Evolutionary conservation across 2,888 invertebrate species (phyloP).

Genomic region (Neocrepidodera transversa): DNA sequence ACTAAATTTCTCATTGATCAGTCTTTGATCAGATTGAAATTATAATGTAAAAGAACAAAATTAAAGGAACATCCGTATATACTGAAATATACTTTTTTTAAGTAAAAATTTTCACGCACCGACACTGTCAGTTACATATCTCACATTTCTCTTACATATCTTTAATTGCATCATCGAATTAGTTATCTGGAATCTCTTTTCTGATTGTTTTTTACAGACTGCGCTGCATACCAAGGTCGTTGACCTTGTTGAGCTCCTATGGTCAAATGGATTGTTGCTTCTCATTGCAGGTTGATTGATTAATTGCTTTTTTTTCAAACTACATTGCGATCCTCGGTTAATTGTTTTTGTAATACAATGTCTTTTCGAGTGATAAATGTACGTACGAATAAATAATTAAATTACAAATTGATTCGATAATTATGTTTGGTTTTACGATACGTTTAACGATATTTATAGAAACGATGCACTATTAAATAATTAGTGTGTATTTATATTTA

Average conservation of each 20-base stretch:
- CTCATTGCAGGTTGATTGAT: slow-evolving; percentile 3
- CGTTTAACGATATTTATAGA: no score
- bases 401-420: not conserved
- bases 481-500: no score
- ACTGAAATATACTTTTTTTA: no score
- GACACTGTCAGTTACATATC: not conserved
- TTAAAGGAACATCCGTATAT: no score
- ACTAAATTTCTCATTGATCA: no score
- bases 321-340: slow-evolving; percentile 5
- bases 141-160: slow-evolving; percentile 2
- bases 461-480: no score
- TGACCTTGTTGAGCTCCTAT: not conserved
- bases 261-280: slow-evolving; percentile 3
- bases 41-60: no score
- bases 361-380: slow-evolving; percentile 3
- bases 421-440: no score
- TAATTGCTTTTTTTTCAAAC: slow-evolving; percentile 1
- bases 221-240: not conserved
- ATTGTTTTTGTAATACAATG: slow-evolving; percentile 8
- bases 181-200: not conserved
- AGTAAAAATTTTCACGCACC: no score
- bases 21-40: no score
- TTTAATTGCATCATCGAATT: slow-evolving; percentile 3
- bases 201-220: slow-evolving; percentile 7
- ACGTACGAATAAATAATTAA: not conserved